Percentiles rank a stretch among this genome's conserved stretches.
These are phyloP conservation scores for Myotis vivesi DNA, from an alignment of 2,797 vertebrate species.

Conservation along the genomic window DNA sequence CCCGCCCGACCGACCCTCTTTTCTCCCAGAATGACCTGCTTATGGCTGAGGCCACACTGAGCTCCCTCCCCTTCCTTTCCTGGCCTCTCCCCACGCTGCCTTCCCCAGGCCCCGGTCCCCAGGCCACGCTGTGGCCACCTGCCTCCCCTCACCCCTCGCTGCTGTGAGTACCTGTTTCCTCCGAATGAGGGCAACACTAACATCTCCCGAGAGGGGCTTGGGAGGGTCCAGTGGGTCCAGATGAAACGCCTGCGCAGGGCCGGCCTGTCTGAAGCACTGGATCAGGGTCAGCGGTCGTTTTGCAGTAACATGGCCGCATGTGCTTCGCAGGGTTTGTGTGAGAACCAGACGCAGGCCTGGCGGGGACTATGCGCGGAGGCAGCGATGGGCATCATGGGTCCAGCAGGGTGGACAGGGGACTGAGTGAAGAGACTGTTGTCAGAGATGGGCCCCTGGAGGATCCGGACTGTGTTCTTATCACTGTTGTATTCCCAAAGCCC, in stretches of 20 bases:
- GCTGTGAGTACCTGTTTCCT: background rate
- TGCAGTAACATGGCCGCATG: background rate
- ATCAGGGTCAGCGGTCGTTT: too few species aligned
- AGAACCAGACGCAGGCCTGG: background rate
- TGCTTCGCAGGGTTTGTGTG: background rate
- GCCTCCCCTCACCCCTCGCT: rapidly evolving
- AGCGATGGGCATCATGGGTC: background rate
- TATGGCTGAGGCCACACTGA: background rate
- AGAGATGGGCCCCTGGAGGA: background rate
- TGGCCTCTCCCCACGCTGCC: background rate
- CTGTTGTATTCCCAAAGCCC: background rate
- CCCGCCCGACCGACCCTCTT: background rate
- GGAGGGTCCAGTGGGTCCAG: background rate
- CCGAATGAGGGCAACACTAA: background rate
- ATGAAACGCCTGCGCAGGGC: background rate
- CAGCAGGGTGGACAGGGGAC: background rate
- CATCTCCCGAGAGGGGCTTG: background rate
- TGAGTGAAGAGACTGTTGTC: background rate
- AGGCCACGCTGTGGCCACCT: too few species aligned
- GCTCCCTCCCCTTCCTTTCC: background rate
- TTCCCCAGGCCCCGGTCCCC: background rate
- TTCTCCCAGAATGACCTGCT: background rate
- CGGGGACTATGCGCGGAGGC: background rate
- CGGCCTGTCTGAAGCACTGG: background rate
- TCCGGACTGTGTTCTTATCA: background rate